phyloP scores from a whole-genome alignment of 2,797 vertebrate species.

The Anolis apletophallus region DNA sequence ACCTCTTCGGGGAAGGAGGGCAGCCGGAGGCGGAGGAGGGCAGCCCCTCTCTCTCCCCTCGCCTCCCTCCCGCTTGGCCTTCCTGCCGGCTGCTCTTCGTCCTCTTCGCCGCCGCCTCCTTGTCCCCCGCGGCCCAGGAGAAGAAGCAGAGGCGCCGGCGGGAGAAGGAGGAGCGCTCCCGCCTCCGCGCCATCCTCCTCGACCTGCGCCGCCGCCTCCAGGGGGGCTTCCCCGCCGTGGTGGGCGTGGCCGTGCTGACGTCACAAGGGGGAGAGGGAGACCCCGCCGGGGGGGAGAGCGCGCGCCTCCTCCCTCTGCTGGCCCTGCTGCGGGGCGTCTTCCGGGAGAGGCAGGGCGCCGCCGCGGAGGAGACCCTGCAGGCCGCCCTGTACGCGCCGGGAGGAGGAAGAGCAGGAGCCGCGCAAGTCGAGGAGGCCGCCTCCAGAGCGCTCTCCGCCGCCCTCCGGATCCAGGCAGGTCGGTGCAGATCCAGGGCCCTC shows the following conservation, averaged over 20 bases:
- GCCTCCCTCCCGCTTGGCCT: slow-evolving; percentile 25
- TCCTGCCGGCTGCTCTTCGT: slow-evolving; percentile 70
- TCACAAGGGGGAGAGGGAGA: slow-evolving; percentile 19
- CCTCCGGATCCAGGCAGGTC: slow-evolving; percentile 63
- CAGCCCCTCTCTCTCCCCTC: not conserved
- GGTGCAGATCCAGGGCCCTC: too few species aligned
- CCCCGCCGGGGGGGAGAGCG: too few species aligned
- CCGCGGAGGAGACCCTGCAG: slow-evolving; percentile 67
- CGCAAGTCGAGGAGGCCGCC: slow-evolving; percentile 67
- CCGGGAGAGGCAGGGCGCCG: not conserved
- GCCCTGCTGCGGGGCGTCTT: slow-evolving; percentile 67
- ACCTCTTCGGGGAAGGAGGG: slow-evolving; percentile 58
- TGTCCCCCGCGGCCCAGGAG: slow-evolving; percentile 32
- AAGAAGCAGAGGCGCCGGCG: too few species aligned
- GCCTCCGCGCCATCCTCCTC: slow-evolving; percentile 76
- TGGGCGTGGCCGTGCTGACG: slow-evolving; percentile 43
- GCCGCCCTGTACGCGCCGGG: slow-evolving; percentile 68
- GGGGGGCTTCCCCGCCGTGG: slow-evolving; percentile 41
- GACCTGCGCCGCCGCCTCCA: slow-evolving; percentile 64
- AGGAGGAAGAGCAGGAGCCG: not conserved
- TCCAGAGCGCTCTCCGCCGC: slow-evolving; percentile 76
- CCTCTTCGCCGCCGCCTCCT: slow-evolving; percentile 60
- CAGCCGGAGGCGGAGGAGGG: not conserved
- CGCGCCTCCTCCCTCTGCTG: slow-evolving; percentile 54
- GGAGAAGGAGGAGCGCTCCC: slow-evolving; percentile 42